Base-by-base conservation (phyloP, 2,797 vertebrate species). In the Todus mexicanus region DNA sequence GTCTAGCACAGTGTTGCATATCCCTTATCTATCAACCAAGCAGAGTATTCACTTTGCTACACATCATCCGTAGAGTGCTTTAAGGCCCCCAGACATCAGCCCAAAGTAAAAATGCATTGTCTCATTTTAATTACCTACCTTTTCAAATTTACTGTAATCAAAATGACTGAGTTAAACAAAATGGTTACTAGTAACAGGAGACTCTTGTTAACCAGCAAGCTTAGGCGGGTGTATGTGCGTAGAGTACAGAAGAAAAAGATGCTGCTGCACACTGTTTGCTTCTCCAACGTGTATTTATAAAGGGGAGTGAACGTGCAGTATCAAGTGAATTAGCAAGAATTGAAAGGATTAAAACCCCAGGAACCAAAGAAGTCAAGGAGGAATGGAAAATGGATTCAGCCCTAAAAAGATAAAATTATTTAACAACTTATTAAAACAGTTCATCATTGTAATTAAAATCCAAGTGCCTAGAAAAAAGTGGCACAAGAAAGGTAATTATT, bases 361-460 rank as follows among this genome's bases (percentile, higher is more conserved):
- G 54, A 88, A 91, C 56, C 8, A 42, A 76, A 43, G 64, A 84
- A 74, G 80, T 33, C 53, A 60, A 82, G 84, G 60, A 90, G 63
- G 89, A 87, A 91, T 23, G 42, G 83, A 75, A 94, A 94, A 89
- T 61, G 27, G 80, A 87, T 93, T 92, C 70, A 48, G 35, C 25
- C 79, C 42, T 84, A 59, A 86, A 95, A 96, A 71, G 90, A 95
- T 72, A 95, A 93, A 94, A 92, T 95, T 96, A 92, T 94, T 95
- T 93, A 95, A 94, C 78, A 93, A 92, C 95, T 95, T 94, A 96
- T 95, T 97, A 96, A 96, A 96, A 96, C 78, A 96, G 96, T 96
- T 93, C 88, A 96, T 97, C 94, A 96, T 71, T 47, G 35, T 94
- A 95, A 96, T 96, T 96, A 97, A 97, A 96, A 96, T 75, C 76